phyloP scores from a whole-genome alignment of 2,797 vertebrate genomes.

The Ibycter americanus region DNA sequence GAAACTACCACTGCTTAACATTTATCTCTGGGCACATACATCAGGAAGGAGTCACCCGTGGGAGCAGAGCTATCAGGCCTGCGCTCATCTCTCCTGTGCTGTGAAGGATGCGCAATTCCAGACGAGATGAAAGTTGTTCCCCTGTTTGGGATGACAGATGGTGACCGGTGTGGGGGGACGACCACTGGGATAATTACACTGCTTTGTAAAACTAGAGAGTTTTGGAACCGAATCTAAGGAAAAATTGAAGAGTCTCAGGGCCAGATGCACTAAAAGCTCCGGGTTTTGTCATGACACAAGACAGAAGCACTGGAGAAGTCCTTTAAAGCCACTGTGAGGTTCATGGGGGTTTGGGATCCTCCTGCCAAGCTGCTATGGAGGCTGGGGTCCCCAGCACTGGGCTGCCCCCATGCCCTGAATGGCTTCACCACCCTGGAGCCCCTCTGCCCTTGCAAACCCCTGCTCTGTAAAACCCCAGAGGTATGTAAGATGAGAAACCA shows the following conservation, averaged over 20 bases:
- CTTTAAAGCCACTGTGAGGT: background rate
- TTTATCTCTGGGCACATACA: constrained; percentile 29
- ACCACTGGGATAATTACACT: background rate
- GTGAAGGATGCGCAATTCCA: background rate
- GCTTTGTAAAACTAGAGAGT: background rate
- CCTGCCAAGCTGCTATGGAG: background rate
- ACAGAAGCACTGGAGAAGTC: background rate
- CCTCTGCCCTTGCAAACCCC: background rate
- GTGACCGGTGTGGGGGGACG: background rate
- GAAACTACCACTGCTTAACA: background rate
- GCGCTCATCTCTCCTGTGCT: background rate
- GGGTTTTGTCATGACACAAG: background rate
- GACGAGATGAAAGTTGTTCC: background rate
- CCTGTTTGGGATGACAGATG: background rate
- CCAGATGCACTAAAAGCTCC: background rate
- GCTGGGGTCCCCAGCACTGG: accelerated
- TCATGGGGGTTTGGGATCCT: background rate
- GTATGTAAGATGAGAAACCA: background rate
- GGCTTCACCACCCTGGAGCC: background rate
- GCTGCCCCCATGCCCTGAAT: background rate
- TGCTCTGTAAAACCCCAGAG: background rate
- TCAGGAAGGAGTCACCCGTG: constrained; percentile 2
- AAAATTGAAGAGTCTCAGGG: background rate
- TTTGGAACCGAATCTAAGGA: background rate
- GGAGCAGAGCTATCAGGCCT: background rate